These are phyloP conservation scores for Actias luna DNA, from an alignment of 2,888 invertebrate species.

Conservation along the genomic window DNA sequence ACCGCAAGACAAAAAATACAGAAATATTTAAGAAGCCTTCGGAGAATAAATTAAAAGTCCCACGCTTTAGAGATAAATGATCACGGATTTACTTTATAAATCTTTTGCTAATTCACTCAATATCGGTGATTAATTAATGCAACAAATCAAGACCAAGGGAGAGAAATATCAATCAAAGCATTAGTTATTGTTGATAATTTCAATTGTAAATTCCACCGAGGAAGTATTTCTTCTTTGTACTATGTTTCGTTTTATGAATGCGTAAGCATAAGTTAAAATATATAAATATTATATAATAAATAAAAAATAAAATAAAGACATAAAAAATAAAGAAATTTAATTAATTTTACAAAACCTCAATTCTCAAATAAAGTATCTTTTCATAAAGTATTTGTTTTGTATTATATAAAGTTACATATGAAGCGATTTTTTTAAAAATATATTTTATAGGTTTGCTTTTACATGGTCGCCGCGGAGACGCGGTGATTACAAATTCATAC, in stretches of 20 bases:
- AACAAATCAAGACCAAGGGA: conserved; percentile 12
- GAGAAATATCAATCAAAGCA: conserved; percentile 13
- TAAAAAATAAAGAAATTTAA: too few species aligned
- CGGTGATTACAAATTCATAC: too few species aligned
- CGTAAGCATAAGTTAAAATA: not conserved
- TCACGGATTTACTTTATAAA: conserved; percentile 11
- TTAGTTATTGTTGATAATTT: not conserved
- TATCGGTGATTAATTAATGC: conserved; percentile 14
- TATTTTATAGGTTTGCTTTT: too few species aligned
- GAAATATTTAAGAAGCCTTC: not conserved
- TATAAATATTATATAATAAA: too few species aligned
- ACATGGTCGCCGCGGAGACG: too few species aligned
- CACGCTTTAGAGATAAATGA: conserved; percentile 13
- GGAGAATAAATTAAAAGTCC: conserved; percentile 11
- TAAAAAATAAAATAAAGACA: too few species aligned
- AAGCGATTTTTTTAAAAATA: too few species aligned
- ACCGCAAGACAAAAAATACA: not conserved
- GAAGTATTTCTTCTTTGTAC: not conserved
- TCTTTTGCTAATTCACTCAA: conserved; percentile 13
- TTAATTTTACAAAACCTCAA: too few species aligned
- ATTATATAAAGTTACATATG: too few species aligned
- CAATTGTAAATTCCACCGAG: not conserved
- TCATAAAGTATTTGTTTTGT: too few species aligned
- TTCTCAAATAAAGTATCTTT: too few species aligned
- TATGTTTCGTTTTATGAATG: not conserved